phyloP scores from a whole-genome alignment of 1,140 invertebrate genomes.

The Liolophura sinensis region DNA sequence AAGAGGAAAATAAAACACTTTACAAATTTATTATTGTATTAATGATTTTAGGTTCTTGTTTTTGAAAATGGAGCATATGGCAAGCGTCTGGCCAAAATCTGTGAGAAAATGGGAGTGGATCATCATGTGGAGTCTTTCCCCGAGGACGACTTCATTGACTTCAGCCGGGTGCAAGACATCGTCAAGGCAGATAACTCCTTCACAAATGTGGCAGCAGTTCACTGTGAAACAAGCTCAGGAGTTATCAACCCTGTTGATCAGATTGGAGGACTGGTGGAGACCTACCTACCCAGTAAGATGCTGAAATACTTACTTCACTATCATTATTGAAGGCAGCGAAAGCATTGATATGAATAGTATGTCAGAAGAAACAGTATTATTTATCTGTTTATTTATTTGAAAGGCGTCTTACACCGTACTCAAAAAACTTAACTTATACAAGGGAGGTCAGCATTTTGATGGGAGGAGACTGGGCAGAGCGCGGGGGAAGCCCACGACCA shows the following conservation, averaged over 20 bases:
- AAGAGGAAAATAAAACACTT: not conserved
- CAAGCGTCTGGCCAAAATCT: constrained; percentile 59
- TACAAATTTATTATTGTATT: not conserved
- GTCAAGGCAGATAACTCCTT: constrained; percentile 38
- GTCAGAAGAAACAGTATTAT: no score
- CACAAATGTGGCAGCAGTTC: constrained; percentile 57
- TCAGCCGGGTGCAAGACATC: constrained; percentile 36
- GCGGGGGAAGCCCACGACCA: no score
- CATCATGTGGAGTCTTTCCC: constrained; percentile 50
- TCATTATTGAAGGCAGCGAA: no score
- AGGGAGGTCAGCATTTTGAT: no score
- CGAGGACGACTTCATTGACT: constrained; percentile 53
- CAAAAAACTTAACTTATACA: no score
- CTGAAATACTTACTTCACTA: no score
- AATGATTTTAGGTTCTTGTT: constrained; percentile 55
- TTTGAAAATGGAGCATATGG: constrained; percentile 63
- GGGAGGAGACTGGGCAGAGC: no score
- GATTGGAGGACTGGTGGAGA: constrained; percentile 56
- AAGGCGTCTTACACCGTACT: no score
- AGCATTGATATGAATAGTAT: no score
- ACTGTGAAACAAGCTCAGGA: constrained; percentile 63
- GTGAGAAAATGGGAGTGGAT: constrained; percentile 50
- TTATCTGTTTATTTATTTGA: no score
- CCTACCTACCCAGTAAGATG: constrained; percentile 40
- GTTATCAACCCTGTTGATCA: constrained; percentile 60